Conservation (phyloP, 2,113 vertebrate species). For the Macquaria ambigua region DNA sequence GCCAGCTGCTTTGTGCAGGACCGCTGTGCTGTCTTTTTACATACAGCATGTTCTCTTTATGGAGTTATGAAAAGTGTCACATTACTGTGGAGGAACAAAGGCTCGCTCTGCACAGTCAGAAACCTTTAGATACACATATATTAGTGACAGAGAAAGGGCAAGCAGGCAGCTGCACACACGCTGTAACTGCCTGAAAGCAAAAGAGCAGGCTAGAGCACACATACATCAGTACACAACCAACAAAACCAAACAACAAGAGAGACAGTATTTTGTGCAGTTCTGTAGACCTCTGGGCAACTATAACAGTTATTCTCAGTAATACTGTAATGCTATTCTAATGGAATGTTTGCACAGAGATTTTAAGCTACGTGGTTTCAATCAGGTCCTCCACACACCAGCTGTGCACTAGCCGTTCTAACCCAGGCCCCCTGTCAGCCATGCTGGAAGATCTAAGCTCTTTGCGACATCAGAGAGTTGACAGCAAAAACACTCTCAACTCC, state of each 20-base stretch:
- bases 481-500: constrained; percentile 4
- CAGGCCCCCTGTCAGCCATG: constrained; percentile 36
- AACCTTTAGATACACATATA: constrained; percentile 53
- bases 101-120: constrained; percentile 42
- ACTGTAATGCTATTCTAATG: constrained; percentile 49
- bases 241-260: background rate
- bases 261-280: background rate
- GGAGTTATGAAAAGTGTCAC: constrained; percentile 69
- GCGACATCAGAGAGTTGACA: constrained; percentile 20
- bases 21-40: constrained; percentile 59
- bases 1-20: constrained; percentile 54
- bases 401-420: constrained; percentile 30
- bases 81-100: constrained; percentile 61
- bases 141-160: constrained; percentile 27
- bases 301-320: constrained; percentile 36
- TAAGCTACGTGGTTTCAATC: constrained; percentile 60
- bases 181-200: constrained; percentile 29
- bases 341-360: constrained; percentile 62
- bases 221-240: background rate
- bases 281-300: constrained; percentile 20
- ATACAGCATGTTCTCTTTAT: constrained; percentile 47
- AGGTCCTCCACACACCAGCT: constrained; percentile 61
- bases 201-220: constrained; percentile 7
- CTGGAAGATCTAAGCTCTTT: constrained; percentile 47
- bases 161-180: constrained; percentile 30